Evolutionary conservation across 2,797 vertebrate species (phyloP).

Genomic region (Choloepus didactylus): DNA sequence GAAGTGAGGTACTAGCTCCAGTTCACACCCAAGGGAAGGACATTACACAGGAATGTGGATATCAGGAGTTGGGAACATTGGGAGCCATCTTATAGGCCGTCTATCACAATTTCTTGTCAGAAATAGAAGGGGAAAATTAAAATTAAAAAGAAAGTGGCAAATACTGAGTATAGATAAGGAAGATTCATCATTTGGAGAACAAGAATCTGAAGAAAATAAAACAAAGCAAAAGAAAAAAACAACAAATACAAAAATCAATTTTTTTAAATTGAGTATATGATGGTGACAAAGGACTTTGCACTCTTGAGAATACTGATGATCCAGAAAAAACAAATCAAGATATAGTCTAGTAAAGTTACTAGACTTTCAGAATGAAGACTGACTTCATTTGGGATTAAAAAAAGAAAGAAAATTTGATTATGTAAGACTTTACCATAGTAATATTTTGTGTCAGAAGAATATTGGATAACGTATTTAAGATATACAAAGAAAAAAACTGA

Average conservation of each 20-base stretch:
- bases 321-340: not conserved
- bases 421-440: not conserved
- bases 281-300: not conserved
- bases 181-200: not conserved
- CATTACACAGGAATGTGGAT: not conserved
- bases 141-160: not conserved
- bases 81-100: not conserved
- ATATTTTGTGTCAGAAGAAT: not conserved
- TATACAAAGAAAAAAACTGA: not conserved
- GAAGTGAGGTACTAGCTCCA: not conserved
- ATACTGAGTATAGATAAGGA: not conserved
- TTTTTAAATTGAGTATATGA: not conserved
- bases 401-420: not conserved
- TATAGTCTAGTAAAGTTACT: not conserved
- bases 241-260: not conserved
- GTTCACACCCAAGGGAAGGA: not conserved
- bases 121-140: not conserved
- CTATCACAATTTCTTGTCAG: not conserved
- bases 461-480: not conserved
- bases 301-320: not conserved
- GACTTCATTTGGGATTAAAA: not conserved
- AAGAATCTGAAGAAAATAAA: not conserved
- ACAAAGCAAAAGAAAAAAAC: not conserved
- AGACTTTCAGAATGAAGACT: not conserved
- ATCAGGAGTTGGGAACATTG: not conserved